A percentile compares a stretch with the other conserved stretches of the same genome.
Conservation (phyloP, 2,888 invertebrate genomes). For the Mimumesa dahlbomi region DNA sequence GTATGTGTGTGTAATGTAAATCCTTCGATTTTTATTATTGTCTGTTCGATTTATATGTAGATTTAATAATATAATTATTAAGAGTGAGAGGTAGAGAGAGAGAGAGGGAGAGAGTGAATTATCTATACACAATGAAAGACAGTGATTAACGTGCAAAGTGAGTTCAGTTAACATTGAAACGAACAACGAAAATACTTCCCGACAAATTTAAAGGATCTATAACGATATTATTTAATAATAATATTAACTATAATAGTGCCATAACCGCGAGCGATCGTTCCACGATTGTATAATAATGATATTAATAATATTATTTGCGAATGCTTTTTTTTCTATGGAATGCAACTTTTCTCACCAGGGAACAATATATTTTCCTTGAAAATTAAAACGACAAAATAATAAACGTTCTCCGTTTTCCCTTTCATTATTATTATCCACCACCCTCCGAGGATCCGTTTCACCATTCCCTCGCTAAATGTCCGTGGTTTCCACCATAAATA, state of each 20-base stretch:
- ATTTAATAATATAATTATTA: too few species aligned
- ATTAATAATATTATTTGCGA: conserved; percentile 9
- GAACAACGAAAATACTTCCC: background rate
- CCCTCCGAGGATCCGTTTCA: too few species aligned
- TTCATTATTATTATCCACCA: background rate
- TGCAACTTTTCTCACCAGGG: conserved; percentile 42
- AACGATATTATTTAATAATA: conserved; percentile 34
- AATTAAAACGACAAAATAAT: background rate
- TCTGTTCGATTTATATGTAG: too few species aligned
- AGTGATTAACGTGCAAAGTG: background rate
- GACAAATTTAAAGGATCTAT: background rate
- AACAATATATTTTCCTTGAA: conserved; percentile 46
- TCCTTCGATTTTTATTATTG: too few species aligned
- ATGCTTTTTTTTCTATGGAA: conserved; percentile 46
- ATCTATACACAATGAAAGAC: background rate
- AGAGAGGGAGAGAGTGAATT: background rate
- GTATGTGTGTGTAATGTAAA: too few species aligned
- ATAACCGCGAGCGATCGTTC: conserved; percentile 9
- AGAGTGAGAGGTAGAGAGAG: too few species aligned
- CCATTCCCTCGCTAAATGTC: too few species aligned
- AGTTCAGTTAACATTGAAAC: too few species aligned
- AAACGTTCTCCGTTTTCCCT: background rate
- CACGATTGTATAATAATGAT: conserved; percentile 9
- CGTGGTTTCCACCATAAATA: too few species aligned
- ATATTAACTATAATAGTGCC: too few species aligned